phyloP scores from a whole-genome alignment of 2,113 vertebrate species.

The Pithys albifrons region DNA sequence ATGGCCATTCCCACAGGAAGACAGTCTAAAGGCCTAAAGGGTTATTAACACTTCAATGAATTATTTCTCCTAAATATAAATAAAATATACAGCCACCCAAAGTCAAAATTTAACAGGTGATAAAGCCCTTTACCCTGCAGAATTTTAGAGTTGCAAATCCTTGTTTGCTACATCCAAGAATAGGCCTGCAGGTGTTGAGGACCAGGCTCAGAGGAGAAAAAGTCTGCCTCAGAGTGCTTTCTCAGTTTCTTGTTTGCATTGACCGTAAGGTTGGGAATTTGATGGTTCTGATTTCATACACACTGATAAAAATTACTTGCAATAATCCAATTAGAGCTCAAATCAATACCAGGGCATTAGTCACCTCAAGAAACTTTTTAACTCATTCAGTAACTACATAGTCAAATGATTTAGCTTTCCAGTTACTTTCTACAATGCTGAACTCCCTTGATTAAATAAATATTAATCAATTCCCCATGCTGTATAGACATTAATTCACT shows the following conservation, averaged over 20 bases:
- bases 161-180: not conserved
- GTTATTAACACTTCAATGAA: slow-evolving; percentile 54
- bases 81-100: slow-evolving; percentile 25
- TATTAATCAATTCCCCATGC: not conserved
- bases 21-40: not conserved
- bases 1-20: slow-evolving; percentile 36
- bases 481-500: not conserved
- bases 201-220: not conserved
- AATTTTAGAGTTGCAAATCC: slow-evolving; percentile 30
- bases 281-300: not conserved
- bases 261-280: not conserved
- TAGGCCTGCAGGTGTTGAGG: not conserved
- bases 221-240: not conserved
- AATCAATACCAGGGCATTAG: not conserved
- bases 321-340: not conserved
- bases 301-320: not conserved
- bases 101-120: slow-evolving; percentile 22
- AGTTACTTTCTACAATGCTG: not conserved
- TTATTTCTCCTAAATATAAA: slow-evolving; percentile 12
- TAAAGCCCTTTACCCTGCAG: slow-evolving; percentile 29
- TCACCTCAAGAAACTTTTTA: not conserved
- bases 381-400: not conserved
- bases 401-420: not conserved
- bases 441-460: not conserved
- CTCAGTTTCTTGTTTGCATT: not conserved